Evolutionary conservation across 2,797 vertebrate species (phyloP), one percentile per base, ranked within the genome.

Genomic region (Lateolabrax maculatus): DNA sequence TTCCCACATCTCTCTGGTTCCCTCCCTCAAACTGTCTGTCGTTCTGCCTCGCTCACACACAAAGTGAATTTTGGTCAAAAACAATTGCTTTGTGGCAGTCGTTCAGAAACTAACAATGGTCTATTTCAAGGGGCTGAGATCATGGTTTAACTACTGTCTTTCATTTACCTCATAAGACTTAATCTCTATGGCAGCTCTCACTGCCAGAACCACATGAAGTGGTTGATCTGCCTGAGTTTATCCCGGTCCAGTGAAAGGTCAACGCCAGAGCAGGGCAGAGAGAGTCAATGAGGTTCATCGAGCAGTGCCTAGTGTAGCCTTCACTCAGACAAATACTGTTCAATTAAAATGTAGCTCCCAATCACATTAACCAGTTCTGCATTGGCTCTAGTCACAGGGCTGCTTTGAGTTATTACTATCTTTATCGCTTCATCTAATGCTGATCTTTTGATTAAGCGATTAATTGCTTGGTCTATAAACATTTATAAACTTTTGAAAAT

Each of bases 131-230:
- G 70, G 61, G 81, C 80, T 90, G 90, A 88, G 87, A 83, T 92
- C 88, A 91, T 84, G 86, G 89, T 92, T 92, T 88, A 90, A 93
- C 89, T 84, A 85, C 88, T 80, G 86, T 89, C 91, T 92, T 79
- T 92, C 81, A 91, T 93, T 93, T 87, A 88, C 76, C 85, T 93
- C 91, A 87, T 82, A 86, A 85, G 84, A 86, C 86, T 88, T 90
- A 77, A 93, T 90, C 81, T 86, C 34, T 51, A n/a, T 77, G 89
- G 85, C 88, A 76, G 74, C 83, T 41, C 62, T 43, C 46, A 9
- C 44, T 29, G 87, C 85, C 85, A 92, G 81, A 92, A 84, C 90
- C 86, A 76, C 86, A 84, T 37, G 23, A 77, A 86, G 75, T 19
- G 80, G 72, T 27, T 52, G 71, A 88, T 87, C 23, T 66, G 86